Evolutionary conservation across 1,140 invertebrate species (phyloP), one percentile per base, ranked within the genome.

Genomic region (Pseudomyrmex sp.): DNA sequence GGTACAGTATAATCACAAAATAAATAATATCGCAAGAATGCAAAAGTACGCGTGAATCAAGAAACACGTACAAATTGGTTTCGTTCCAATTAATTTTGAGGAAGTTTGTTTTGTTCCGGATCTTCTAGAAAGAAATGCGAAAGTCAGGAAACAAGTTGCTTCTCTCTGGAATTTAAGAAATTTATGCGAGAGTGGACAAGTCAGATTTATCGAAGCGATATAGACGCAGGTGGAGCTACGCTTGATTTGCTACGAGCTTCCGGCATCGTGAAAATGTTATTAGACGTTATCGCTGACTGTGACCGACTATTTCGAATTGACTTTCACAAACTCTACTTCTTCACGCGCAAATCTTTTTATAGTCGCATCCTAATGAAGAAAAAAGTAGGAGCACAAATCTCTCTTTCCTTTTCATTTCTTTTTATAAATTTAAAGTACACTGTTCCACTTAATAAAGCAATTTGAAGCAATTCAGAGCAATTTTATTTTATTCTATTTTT

Each of bases 251-350:
- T 15, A 48, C 54, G 63, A 69, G 65, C 65, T 58, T 23, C 46
- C 15, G 50, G 59, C 59, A 52, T 79, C 76, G 65, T 70, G 76
- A 79, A 79, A 79, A 65, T 79, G 76, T 79, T 70, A 79, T 79
- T 77, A 70, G 58, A 79, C 65, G 65, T 79, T 69, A 69, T 52
- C 65, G 18, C 18, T 56, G 50, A 18, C 48, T 73, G 20, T n/a
- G 13, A 59, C 56, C 12, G 26, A 35, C 10, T 48, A 58, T 50
- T 50, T 23, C 79, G 59, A 65, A 77, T 82, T 77, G 56, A 73
- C 79, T 82, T 75, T 82, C 69, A 82, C 79, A 46, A 46, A 48
- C 56, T 35, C 35, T 46, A 44, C 72, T 82, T 48, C 52, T 82
- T 75, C 65, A 50, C 20, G 76, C 65, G 58, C 35, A n/a, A 20